Evolutionary conservation across 2,888 invertebrate genomes (phyloP), one percentile per base, ranked within the genome.

Genomic region (Polyommatus icarus): DNA sequence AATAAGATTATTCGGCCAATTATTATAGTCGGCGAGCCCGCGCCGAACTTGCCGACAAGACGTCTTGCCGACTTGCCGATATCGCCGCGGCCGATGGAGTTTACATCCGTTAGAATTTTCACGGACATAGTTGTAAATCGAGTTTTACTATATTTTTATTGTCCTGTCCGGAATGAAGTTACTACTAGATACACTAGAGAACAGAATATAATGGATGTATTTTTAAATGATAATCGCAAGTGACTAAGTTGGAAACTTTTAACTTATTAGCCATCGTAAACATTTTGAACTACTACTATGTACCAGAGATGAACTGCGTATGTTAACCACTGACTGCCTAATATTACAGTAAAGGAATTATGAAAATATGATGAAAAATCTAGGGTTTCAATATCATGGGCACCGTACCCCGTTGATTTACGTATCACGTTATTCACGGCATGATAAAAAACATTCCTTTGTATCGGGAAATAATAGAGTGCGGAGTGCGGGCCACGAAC

Each of bases 381-480:
- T 20, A 20, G 24, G 20, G 7, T 15, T 29, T 29, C 15, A 29
- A 67, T 24, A 67, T 67, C 67, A 29, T 15, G 67, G 67, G 5
- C 15, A 29, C 67, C 15, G 67, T 29, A 67, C 12, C 1, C 24
- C 67, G 67, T 67, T 67, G 67, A 67, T 67, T 67, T 67, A 67
- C 29, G 67, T 67, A 15, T 67, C 12, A 59, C 59, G 20, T 59
- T n/a, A 50, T 50, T 59, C 59, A 67, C 29, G 29, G 67, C 67
- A 29, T 29, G 67, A 67, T 67, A 67, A 29, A 59, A 67, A 67
- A 67, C 67, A 29, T 67, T 67, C 67, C 29, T 29, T 29, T 67
- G 67, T 67, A 67, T 67, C 61, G 61, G 24, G 12, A 24, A 15
- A 67, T 29, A 29, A 29, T 67, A 5, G 29, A 67, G 29, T 15